A percentile compares a stretch with the other conserved stretches of the same genome.
Evolutionary conservation across 2,113 vertebrate genomes (phyloP).

Genomic region (Saiga tatarica): DNA sequence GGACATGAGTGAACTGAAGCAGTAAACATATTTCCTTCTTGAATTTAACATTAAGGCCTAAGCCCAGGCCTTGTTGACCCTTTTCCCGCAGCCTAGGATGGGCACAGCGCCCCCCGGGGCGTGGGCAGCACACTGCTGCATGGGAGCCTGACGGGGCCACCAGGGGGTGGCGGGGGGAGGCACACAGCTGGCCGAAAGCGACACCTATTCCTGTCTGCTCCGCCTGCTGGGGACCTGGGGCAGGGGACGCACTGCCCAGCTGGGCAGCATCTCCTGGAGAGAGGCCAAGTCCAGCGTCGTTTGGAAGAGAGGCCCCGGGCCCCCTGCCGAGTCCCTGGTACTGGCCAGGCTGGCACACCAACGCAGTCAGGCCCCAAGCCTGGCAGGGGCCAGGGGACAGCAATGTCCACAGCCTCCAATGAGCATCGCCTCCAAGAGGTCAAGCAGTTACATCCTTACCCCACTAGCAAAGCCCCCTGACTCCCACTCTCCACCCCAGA

Average conservation of each 20-base stretch:
- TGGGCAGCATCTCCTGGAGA: neutral
- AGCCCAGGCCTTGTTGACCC: neutral
- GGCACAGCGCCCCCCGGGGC: fast-evolving
- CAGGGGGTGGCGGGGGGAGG: too few species aligned
- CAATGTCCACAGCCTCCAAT: fast-evolving
- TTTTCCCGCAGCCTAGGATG: neutral
- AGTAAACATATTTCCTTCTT: neutral
- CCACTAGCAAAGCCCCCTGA: neutral
- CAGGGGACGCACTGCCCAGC: fast-evolving
- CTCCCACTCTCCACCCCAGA: neutral
- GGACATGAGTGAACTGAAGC: neutral
- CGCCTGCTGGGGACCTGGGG: neutral
- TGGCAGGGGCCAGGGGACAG: neutral
- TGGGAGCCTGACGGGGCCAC: neutral
- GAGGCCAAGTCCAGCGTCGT: fast-evolving
- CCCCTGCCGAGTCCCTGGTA: neutral
- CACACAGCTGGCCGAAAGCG: neutral
- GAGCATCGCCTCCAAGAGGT: neutral
- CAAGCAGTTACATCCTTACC: too few species aligned
- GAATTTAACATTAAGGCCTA: neutral
- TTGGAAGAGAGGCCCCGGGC: fast-evolving
- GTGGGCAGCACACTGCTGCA: fast-evolving
- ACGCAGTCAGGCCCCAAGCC: fast-evolving
- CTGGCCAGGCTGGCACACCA: neutral
- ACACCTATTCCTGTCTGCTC: neutral